These are phyloP conservation scores for Brachypalpus laphriformis DNA, from an alignment of 2,888 invertebrate species.

Conservation along the genomic window DNA sequence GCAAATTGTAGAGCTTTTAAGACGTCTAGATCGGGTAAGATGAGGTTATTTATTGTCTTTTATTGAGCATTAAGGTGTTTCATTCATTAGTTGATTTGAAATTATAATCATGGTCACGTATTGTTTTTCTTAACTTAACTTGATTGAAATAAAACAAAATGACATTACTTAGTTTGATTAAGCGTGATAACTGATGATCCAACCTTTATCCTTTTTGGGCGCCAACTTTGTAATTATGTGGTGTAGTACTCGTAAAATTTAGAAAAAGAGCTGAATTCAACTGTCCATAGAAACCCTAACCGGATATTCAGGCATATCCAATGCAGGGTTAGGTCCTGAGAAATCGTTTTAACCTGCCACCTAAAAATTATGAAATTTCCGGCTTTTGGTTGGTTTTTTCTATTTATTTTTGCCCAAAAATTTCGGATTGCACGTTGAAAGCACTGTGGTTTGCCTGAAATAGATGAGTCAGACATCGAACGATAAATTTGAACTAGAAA, in stretches of 20 bases:
- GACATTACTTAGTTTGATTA: not conserved
- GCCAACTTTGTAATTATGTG: too few species aligned
- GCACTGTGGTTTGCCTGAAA: too few species aligned
- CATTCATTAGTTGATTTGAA: not conserved
- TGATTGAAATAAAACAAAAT: not conserved
- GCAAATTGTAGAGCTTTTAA: not conserved
- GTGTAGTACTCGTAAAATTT: too few species aligned
- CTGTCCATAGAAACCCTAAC: too few species aligned
- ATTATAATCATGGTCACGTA: not conserved
- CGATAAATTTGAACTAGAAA: not conserved
- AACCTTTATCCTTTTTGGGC: not conserved
- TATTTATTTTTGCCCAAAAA: too few species aligned
- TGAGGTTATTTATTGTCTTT: too few species aligned
- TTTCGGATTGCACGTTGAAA: too few species aligned
- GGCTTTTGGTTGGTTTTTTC: not conserved
- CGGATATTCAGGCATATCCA: too few species aligned
- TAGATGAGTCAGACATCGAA: not conserved
- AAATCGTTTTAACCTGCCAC: too few species aligned
- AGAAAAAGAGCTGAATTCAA: too few species aligned
- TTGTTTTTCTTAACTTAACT: not conserved
- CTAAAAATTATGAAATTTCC: conserved; percentile 26
- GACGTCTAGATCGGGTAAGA: not conserved
- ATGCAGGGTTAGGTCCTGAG: too few species aligned
- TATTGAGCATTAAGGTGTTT: not conserved
- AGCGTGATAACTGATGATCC: too few species aligned